A percentile compares a stretch with the other conserved stretches of the same genome.
Evolutionary conservation across 2,113 vertebrate species (phyloP).

Genomic region (Sinosuthora webbiana): DNA sequence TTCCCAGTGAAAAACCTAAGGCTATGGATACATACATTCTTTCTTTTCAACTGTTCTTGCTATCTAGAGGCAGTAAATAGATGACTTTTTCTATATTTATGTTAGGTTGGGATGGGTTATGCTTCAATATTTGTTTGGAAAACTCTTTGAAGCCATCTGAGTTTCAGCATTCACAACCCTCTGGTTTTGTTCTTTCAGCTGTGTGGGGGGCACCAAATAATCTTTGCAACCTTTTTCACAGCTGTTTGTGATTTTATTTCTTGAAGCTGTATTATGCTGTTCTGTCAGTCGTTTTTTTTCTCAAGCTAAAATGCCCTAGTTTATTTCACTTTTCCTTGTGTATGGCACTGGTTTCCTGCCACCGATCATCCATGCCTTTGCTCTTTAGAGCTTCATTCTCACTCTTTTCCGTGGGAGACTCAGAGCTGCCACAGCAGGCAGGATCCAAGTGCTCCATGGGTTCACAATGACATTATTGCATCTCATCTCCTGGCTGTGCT

Average conservation of each 20-base stretch:
- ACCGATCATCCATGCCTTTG: neutral
- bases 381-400: neutral
- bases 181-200: neutral
- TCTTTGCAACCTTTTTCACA: neutral
- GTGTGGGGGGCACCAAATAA: neutral
- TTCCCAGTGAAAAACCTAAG: neutral
- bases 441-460: neutral
- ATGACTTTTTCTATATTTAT: neutral
- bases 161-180: neutral
- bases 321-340: neutral
- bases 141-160: neutral
- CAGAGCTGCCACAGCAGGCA: neutral
- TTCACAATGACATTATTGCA: neutral
- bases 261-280: neutral
- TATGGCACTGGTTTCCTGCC: neutral
- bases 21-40: too few species aligned
- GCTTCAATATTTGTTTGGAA: neutral
- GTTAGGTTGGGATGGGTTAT: neutral
- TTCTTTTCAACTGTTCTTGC: neutral
- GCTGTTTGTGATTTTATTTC: neutral
- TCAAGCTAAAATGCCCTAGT: neutral
- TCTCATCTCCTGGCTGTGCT: neutral
- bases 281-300: neutral
- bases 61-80: neutral
- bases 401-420: neutral